Base-by-base conservation (phyloP, 1,140 invertebrate genomes). In the Liolophura sinensis region DNA sequence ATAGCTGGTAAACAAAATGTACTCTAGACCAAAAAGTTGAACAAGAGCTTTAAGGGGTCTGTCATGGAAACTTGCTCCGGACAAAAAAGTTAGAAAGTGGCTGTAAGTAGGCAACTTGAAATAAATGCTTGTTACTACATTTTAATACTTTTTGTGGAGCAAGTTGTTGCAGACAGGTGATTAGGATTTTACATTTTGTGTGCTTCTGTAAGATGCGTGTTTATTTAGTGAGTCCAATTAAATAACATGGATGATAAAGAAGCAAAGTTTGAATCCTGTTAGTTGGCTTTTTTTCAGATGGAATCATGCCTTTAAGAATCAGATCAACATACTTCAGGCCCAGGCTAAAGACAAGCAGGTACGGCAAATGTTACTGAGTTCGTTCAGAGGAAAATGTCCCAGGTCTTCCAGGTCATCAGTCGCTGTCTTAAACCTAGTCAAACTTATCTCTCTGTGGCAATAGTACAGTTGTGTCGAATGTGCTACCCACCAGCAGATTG, bases 261-360 rank as follows among this genome's bases (percentile, higher is more conserved):
- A 20, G 7, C 18, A 24, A 20, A 5, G 51, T 54, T 3, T 54
- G 3, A 20, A 54, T 3, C n/a, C 12, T n/a, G 51, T n/a, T 20
- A 24, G 24, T 20, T n/a, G 24, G 3, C 7, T 20, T 5, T n/a
- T 46, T 72, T 70, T 50, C 65, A 84, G 83, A 67, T 95, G 93
- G 93, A 95, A 92, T 81, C 87, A 92, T 79, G 92, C 92, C 16
- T 94, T 94, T 85, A 94, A 94, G 81, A 92, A 93, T 82, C 91
- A 93, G 81, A 95, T 95, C 82, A 91, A 89, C 66, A 87, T 88
- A 25, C 82, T 94, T 52, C 93, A 94, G 78, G 87, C 88, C 24
- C 88, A 91, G 63, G 88, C 89, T 14, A 92, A 91, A 77, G 91
- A 93, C 75, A 90, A 90, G 78, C 92, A 92, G 86, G 90, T 91